A percentile compares a stretch with the other conserved stretches of the same genome.
Evolutionary conservation across 2,797 vertebrate species (phyloP).

Genomic region (Emys orbicularis): DNA sequence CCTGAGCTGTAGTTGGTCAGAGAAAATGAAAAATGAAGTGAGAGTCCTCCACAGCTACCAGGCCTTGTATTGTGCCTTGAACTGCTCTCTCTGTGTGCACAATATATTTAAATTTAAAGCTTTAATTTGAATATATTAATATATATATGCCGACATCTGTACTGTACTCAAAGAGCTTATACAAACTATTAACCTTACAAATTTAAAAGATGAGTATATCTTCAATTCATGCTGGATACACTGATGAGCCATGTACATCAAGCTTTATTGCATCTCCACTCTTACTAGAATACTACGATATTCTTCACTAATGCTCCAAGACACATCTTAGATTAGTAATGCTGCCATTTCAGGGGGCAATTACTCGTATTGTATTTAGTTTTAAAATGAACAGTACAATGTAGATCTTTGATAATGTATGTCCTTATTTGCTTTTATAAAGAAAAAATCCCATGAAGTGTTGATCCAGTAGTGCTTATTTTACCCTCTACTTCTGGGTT

Average conservation of each 20-base stretch:
- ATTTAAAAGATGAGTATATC: not conserved
- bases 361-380: not conserved
- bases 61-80: not conserved
- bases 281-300: not conserved
- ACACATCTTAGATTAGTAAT: not conserved
- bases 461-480: not conserved
- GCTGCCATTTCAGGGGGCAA: not conserved
- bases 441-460: constrained; percentile 25
- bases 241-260: not conserved
- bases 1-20: not conserved
- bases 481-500: constrained; percentile 17
- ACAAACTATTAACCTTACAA: not conserved
- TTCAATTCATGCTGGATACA: not conserved
- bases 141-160: not conserved
- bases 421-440: not conserved
- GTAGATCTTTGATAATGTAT: not conserved
- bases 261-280: not conserved
- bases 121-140: too few species aligned
- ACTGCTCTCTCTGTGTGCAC: not conserved
- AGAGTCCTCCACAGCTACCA: not conserved
- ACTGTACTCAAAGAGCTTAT: not conserved
- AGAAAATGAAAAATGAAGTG: not conserved
- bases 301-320: not conserved
- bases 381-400: constrained; percentile 6
- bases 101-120: not conserved